phyloP scores from a whole-genome alignment of 1,140 invertebrate genomes.

The Eufriesea mexicana region DNA sequence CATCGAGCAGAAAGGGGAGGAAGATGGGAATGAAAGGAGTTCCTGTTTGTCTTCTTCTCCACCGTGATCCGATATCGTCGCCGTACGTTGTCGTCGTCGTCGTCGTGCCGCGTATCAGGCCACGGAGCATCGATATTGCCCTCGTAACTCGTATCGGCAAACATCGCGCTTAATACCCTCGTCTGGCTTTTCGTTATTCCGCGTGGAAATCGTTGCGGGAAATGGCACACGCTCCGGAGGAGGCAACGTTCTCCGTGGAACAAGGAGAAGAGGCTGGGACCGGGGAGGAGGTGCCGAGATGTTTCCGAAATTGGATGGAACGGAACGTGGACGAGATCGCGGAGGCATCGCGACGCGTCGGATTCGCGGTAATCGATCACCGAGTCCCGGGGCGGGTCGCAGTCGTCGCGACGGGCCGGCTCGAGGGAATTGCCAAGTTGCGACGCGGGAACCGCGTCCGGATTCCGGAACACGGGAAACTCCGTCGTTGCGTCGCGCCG shows the following conservation, averaged over 20 bases:
- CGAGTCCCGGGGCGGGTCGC: not conserved
- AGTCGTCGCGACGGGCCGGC: not conserved
- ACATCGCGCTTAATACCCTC: slow-evolving; percentile 46
- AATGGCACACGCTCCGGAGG: no score
- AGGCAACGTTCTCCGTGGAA: not conserved
- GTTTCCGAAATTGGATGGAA: slow-evolving; percentile 12
- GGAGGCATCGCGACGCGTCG: slow-evolving; percentile 17
- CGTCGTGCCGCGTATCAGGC: slow-evolving; percentile 30
- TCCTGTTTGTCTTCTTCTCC: slow-evolving; percentile 57
- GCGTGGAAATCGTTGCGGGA: not conserved
- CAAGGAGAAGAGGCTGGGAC: not conserved
- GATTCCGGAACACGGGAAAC: not conserved
- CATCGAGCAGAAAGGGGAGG: not conserved
- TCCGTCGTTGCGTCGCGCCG: not conserved
- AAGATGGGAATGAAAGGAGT: slow-evolving; percentile 7
- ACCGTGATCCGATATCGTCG: slow-evolving; percentile 47
- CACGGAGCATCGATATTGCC: slow-evolving; percentile 32
- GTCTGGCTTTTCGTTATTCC: slow-evolving; percentile 20
- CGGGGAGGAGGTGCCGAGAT: not conserved
- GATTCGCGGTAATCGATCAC: slow-evolving; percentile 19
- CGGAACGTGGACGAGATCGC: slow-evolving; percentile 28
- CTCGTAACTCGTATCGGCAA: slow-evolving; percentile 49
- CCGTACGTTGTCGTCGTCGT: no score
- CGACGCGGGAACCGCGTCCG: not conserved
- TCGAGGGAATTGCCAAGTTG: slow-evolving; percentile 8